phyloP scores from a whole-genome alignment of 92 coral and sea anemone species.

The Siderastrea siderea region DNA sequence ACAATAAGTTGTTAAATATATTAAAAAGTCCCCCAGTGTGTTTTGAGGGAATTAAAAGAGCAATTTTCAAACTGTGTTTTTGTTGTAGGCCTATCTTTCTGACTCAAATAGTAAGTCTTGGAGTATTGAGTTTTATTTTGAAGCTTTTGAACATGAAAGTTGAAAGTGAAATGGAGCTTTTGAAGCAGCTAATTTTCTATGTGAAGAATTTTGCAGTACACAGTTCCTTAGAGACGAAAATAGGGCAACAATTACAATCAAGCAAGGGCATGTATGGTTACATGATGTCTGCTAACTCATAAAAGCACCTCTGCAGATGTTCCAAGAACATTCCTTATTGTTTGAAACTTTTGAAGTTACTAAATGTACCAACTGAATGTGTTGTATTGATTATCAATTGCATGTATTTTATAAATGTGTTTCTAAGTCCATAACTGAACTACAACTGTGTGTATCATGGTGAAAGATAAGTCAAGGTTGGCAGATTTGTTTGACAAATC shows the following conservation, averaged over 20 bases:
- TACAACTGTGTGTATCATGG: too few relatives aligned
- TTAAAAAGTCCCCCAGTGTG: neutral
- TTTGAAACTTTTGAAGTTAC: neutral
- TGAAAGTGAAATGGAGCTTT: neutral
- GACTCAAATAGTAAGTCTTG: neutral
- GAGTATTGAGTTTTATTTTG: neutral
- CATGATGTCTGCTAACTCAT: neutral
- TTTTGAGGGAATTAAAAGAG: neutral
- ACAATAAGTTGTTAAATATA: neutral
- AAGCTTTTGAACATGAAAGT: neutral
- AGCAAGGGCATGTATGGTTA: neutral
- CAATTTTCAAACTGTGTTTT: neutral
- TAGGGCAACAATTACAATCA: neutral
- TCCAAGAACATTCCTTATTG: neutral
- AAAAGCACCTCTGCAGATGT: neutral
- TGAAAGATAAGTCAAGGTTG: too few relatives aligned
- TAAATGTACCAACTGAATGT: neutral
- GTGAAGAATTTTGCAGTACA: neutral
- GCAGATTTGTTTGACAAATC: too few relatives aligned
- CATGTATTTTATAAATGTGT: neutral
- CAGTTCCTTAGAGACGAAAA: neutral
- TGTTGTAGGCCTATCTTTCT: neutral
- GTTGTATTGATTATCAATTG: too few relatives aligned
- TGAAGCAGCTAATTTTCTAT: neutral
- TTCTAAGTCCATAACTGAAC: too few relatives aligned